Base-by-base conservation (phyloP, 92 coral and sea anemone species). In the Phenganax subtilis region DNA sequence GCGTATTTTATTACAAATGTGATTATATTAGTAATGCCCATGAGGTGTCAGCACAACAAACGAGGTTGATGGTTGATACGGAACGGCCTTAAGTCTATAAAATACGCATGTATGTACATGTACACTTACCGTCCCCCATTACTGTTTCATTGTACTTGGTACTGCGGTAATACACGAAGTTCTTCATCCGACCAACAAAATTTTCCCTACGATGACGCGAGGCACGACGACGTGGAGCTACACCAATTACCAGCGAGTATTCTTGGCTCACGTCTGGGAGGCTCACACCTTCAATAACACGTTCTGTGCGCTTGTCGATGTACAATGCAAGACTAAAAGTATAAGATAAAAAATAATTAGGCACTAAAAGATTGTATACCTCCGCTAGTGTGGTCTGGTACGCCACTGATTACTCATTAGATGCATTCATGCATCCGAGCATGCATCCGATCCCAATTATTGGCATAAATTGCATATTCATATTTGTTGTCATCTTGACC, bases 111-210 rank as follows among this genome's bases (percentile, higher is more conserved):
- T 59, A 59, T 59, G 25, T 20, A 17, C 10, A 10, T 65, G 10
- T 1, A 17, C 29, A 76, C 81, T 59, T 30, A 76, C 81, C 71
- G 54, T 76, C 55, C 3, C 70, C 81, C 57, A 57, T 76, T 10
- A 76, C 81, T 55, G 28, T 57, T 3, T 76, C 81, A 30, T 52
- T 76, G 27, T 76, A 76, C 20, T 76, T 76, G 17, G 81, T 59
- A 47, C 69, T 76, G 64, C 55, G 29, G 57, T 76, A 76, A 59
- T 76, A 76, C 30, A 76, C 71, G 47, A 57, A 76, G 6, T 76
- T 76, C 70, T 58, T 76, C 52, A 76, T 76, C 1, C 28, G 12
- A 1, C 81, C 81, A 20, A 76, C 81, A 60, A 76, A 76, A 59
- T 76, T 57, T 31, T 0, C 69, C 16, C 10, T 16, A 11, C 5